Conservation (phyloP, 2,888 invertebrate species). For the Agrotis exclamationis region DNA sequence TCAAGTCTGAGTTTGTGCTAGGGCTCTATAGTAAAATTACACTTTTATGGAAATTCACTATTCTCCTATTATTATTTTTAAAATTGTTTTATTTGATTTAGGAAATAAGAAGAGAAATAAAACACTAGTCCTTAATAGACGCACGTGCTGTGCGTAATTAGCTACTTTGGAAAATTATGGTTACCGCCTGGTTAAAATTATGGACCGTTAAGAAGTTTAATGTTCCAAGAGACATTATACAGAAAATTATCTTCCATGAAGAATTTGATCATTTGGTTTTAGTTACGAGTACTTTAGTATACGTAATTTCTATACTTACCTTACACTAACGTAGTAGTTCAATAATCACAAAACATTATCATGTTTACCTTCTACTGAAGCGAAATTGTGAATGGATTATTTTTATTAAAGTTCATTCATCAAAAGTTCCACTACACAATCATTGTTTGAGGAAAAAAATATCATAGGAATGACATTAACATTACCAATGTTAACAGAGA, state of each 20-base stretch:
- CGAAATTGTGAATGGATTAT: no score
- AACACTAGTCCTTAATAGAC: background rate
- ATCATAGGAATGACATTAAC: no score
- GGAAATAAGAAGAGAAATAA: background rate
- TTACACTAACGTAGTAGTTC: no score
- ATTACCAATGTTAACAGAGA: no score
- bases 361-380: no score
- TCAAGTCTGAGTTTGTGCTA: no score
- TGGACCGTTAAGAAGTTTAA: conserved; percentile 1
- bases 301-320: background rate
- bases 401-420: background rate
- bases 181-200: conserved; percentile 12
- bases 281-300: no score
- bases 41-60: no score
- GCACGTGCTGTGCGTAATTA: background rate
- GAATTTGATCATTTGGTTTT: background rate
- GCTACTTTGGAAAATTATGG: conserved; percentile 7
- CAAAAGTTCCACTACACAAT: background rate
- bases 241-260: background rate
- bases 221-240: conserved; percentile 6
- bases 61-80: no score
- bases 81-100: background rate
- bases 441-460: background rate
- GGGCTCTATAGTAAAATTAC: no score
- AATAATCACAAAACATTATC: no score